Percentiles rank a stretch among this genome's conserved stretches.
Evolutionary conservation across 2,797 vertebrate species (phyloP).

Genomic region (Phrynocephalus vlangalii): DNA sequence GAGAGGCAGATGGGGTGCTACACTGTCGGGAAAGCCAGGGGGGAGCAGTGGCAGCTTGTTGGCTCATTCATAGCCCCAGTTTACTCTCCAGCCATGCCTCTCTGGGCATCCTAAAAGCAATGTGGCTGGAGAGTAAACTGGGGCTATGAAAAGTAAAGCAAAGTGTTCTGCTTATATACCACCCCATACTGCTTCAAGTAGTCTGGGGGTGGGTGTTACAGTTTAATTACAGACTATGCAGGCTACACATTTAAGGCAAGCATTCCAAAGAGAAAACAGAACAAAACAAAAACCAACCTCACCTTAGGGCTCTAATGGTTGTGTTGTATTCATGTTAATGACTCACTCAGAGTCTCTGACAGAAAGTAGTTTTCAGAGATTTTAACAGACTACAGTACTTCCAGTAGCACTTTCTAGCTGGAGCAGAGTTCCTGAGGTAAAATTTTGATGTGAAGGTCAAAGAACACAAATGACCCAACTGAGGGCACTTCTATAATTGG

Average conservation of each 20-base stretch:
- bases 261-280: background rate
- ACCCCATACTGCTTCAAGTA: no score
- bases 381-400: background rate
- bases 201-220: no score
- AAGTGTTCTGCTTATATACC: no score
- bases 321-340: background rate
- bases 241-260: background rate
- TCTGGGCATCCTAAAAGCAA: no score
- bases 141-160: no score
- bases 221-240: no score
- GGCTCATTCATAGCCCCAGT: no score
- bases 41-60: no score
- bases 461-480: conserved; percentile 9
- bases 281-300: background rate
- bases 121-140: no score
- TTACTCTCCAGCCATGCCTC: no score
- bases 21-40: no score
- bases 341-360: background rate
- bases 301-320: background rate
- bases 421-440: conserved; percentile 12
- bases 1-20: no score
- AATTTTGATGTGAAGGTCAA: conserved; percentile 16
- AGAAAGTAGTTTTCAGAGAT: background rate
- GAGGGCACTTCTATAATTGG: conserved; percentile 16
- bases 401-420: background rate